Evolutionary conservation across 2,113 vertebrate genomes (phyloP).

Genomic region (Neolamprologus hecqui): DNA sequence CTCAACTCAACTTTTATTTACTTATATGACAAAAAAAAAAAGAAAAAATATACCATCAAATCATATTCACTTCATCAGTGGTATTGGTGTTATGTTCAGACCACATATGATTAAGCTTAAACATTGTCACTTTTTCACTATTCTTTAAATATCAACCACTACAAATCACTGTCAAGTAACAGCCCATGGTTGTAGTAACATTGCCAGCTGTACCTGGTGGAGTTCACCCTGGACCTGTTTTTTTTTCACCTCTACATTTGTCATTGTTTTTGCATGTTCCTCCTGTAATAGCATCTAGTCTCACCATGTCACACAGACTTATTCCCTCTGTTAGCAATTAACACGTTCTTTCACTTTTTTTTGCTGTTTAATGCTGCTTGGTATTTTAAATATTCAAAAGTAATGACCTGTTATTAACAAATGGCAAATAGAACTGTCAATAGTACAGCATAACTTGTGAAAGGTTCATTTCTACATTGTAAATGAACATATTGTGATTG

Average conservation of each 20-base stretch:
- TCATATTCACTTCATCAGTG: not conserved
- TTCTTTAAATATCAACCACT: not conserved
- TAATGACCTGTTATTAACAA: not conserved
- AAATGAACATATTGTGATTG: not conserved
- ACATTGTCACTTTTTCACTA: not conserved
- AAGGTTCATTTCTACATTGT: not conserved
- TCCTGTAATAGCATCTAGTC: not conserved
- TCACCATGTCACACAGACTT: not conserved
- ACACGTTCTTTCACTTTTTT: not conserved
- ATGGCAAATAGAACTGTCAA: not conserved
- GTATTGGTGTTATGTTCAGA: not conserved
- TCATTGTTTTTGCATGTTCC: not conserved
- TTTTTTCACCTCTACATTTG: not conserved
- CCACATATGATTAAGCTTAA: not conserved
- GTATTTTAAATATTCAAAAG: not conserved
- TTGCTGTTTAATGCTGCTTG: not conserved
- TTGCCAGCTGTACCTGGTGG: not conserved
- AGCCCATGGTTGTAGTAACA: not conserved
- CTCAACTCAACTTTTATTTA: not conserved
- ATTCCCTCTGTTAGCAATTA: not conserved
- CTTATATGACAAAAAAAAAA: not conserved
- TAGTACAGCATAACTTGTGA: not conserved
- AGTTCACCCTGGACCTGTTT: not conserved
- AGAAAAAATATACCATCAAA: not conserved
- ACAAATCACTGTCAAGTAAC: not conserved